phyloP scores from a whole-genome alignment of 2,113 vertebrate genomes.

The Puma concolor region DNA sequence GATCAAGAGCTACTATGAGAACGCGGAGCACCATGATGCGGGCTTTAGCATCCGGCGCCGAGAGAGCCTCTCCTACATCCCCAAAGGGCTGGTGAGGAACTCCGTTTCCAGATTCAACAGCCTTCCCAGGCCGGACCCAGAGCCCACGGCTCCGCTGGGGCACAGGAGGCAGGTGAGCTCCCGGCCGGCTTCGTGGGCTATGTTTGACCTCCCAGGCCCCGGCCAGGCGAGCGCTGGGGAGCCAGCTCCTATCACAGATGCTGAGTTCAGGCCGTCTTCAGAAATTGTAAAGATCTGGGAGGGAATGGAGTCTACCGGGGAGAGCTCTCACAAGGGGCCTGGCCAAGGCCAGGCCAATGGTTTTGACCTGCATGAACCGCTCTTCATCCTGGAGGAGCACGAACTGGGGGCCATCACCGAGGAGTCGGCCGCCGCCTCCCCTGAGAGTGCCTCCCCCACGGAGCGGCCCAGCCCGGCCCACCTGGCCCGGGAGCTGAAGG shows the following conservation, averaged over 20 bases:
- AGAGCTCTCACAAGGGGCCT: slow-evolving; percentile 55
- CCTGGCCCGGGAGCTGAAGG: slow-evolving; percentile 61
- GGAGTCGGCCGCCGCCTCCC: slow-evolving; percentile 68
- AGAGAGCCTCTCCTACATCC: slow-evolving; percentile 97
- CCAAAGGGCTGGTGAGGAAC: slow-evolving; percentile 94
- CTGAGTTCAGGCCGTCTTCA: slow-evolving; percentile 86
- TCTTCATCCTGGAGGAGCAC: slow-evolving; percentile 88
- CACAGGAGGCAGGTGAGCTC: slow-evolving; percentile 54
- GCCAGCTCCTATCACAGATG: slow-evolving; percentile 75
- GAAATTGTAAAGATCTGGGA: slow-evolving; percentile 90
- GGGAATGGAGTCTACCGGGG: slow-evolving; percentile 85
- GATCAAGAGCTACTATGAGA: slow-evolving; percentile 94
- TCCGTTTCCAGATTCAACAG: slow-evolving; percentile 91
- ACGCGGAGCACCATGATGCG: slow-evolving; percentile 90
- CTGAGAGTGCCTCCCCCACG: slow-evolving; percentile 56
- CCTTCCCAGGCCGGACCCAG: slow-evolving; percentile 82
- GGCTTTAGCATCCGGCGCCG: slow-evolving; percentile 92
- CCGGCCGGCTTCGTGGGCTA: slow-evolving; percentile 85
- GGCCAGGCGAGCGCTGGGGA: slow-evolving; percentile 63
- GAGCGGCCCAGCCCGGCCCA: slow-evolving; percentile 47
- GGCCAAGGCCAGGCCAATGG: slow-evolving; percentile 73
- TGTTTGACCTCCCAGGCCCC: slow-evolving; percentile 87
- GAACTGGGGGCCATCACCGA: slow-evolving; percentile 84
- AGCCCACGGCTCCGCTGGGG: neutral
- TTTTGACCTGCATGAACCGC: slow-evolving; percentile 72